A percentile compares a stretch with the other conserved stretches of the same genome.
phyloP scores from a whole-genome alignment of 1,140 invertebrate genomes.

The Brachionus rotundiformis region DNA sequence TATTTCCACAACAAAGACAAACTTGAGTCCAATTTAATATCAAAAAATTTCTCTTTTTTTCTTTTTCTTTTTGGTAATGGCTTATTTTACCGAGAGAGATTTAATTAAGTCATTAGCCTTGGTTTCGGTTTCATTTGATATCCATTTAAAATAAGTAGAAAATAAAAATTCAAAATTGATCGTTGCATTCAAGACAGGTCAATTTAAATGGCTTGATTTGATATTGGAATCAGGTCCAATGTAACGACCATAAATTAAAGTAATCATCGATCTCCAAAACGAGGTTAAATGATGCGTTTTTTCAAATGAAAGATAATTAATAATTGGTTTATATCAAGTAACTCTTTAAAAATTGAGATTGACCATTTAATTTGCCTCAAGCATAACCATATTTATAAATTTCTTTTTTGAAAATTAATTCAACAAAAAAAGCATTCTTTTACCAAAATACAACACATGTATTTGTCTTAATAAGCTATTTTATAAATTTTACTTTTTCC shows the following conservation, averaged over 20 bases:
- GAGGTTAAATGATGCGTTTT: not conserved
- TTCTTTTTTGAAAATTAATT: not conserved
- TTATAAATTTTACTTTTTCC: too few species aligned
- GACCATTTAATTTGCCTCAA: not conserved
- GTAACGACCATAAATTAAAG: not conserved
- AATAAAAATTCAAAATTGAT: not conserved
- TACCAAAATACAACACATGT: too few species aligned
- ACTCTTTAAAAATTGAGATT: not conserved
- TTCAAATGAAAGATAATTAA: constrained; percentile 17
- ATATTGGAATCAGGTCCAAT: not conserved
- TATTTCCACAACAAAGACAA: too few species aligned
- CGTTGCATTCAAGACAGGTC: not conserved
- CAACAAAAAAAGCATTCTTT: too few species aligned
- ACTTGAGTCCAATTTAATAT: not conserved
- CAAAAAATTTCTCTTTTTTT: not conserved
- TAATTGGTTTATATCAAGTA: not conserved
- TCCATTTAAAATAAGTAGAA: constrained; percentile 1
- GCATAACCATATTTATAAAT: not conserved
- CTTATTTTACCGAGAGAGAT: not conserved
- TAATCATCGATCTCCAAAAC: not conserved
- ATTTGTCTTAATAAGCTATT: too few species aligned
- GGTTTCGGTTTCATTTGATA: not conserved
- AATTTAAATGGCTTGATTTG: not conserved
- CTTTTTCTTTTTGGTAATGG: too few species aligned
- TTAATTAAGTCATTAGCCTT: constrained; percentile 1